These are phyloP conservation scores for Leptinotarsa lineolata DNA, from an alignment of 1,140 invertebrate genomes.

Conservation along the genomic window DNA sequence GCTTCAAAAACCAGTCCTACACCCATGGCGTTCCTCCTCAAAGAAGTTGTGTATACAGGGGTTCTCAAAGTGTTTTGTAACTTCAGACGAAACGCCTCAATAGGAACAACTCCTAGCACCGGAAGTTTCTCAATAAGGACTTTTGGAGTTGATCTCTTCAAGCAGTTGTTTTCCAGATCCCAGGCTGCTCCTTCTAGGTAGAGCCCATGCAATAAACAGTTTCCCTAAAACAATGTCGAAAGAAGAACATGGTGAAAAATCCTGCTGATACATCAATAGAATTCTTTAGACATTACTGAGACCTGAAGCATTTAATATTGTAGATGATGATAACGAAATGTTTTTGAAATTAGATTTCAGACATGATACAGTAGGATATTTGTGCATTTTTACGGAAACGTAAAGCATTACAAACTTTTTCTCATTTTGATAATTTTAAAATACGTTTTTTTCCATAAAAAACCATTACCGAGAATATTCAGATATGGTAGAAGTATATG, in stretches of 20 bases:
- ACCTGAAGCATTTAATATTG: no score
- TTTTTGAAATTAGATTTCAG: no score
- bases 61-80: conserved; percentile 84
- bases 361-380: no score
- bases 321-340: no score
- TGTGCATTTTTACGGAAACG: no score
- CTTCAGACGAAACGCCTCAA: conserved; percentile 82
- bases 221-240: conserved; percentile 62
- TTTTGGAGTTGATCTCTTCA: conserved; percentile 79
- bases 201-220: conserved; percentile 81
- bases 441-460: no score
- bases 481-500: no score
- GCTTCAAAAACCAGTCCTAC: conserved; percentile 89
- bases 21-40: conserved; percentile 83
- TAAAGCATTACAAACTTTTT: no score
- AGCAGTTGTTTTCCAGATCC: conserved; percentile 72
- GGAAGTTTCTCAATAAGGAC: conserved; percentile 84
- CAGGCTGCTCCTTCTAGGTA: conserved; percentile 90
- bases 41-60: conserved; percentile 86
- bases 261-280: neutral
- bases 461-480: no score
- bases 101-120: conserved; percentile 81
- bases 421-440: no score
- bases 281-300: no score
- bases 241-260: neutral